A percentile compares a stretch with the other conserved stretches of the same genome.
Evolutionary conservation across 2,888 invertebrate genomes (phyloP).

Genomic region (Drepana falcataria): DNA sequence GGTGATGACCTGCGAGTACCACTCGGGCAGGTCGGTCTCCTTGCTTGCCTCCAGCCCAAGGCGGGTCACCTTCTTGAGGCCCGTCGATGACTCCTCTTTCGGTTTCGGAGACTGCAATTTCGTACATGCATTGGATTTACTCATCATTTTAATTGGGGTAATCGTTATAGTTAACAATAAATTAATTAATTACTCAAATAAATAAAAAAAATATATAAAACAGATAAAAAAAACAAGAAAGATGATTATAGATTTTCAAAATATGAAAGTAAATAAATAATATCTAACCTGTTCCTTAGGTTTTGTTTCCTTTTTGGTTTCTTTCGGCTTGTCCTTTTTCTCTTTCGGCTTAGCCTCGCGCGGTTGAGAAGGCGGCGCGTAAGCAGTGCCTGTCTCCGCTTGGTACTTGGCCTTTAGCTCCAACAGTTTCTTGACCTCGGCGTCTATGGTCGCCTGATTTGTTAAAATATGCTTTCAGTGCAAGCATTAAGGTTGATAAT

Average conservation of each 20-base stretch:
- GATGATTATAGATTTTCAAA: no score
- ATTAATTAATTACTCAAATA: no score
- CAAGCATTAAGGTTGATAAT: no score
- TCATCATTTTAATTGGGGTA: no score
- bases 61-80: slow-evolving; percentile 92
- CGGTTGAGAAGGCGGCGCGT: slow-evolving; percentile 46
- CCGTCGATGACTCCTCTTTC: slow-evolving; percentile 70
- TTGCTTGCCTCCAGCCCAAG: slow-evolving; percentile 96
- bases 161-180: no score
- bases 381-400: slow-evolving; percentile 75
- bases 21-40: slow-evolving; percentile 94
- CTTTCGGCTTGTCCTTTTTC: slow-evolving; percentile 35
- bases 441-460: slow-evolving; percentile 65
- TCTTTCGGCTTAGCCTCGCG: slow-evolving; percentile 48
- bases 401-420: slow-evolving; percentile 82
- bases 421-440: slow-evolving; percentile 78
- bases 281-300: slow-evolving; percentile 43
- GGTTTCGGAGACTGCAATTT: slow-evolving; percentile 55
- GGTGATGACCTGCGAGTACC: slow-evolving; percentile 95
- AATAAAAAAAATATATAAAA: no score
- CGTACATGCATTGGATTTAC: not conserved
- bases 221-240: no score
- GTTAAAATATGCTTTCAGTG: not conserved
- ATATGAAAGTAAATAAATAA: no score
- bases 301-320: slow-evolving; percentile 33